Evolutionary conservation across 35 echinoderm and acorn worm genomes (phyloP).

Genomic region (Apostichopus parvimensis): DNA sequence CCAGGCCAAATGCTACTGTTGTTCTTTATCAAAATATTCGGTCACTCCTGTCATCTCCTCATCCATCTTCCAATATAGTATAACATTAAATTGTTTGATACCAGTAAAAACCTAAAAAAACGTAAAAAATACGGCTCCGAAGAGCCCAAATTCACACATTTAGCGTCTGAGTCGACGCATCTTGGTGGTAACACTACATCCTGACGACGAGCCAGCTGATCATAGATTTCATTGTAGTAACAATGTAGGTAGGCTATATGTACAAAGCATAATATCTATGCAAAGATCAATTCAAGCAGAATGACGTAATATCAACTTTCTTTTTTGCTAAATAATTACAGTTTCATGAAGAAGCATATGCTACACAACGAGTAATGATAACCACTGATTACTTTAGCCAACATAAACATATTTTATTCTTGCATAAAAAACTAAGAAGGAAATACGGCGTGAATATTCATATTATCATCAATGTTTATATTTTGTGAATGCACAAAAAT

Average conservation of each 20-base stretch:
- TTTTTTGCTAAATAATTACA: not conserved
- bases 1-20: constrained; percentile 39
- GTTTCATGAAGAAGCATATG: not conserved
- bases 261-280: not conserved
- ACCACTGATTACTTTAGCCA: not conserved
- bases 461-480: not conserved
- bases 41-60: constrained; percentile 27
- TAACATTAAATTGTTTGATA: constrained; percentile 45
- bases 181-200: constrained; percentile 30
- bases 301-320: constrained; percentile 14
- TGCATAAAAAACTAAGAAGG: not conserved
- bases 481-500: not conserved
- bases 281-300: not conserved
- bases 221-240: constrained; percentile 17
- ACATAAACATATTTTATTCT: not conserved
- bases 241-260: not conserved
- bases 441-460: not conserved
- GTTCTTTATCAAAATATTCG: constrained; percentile 24
- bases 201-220: constrained; percentile 39
- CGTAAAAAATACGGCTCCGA: constrained; percentile 57
- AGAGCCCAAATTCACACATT: constrained; percentile 28
- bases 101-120: constrained; percentile 43
- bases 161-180: constrained; percentile 51
- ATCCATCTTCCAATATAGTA: constrained; percentile 26
- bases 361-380: not conserved